Evolutionary conservation across 2,888 invertebrate species (phyloP).

Genomic region (Apodemia zela): DNA sequence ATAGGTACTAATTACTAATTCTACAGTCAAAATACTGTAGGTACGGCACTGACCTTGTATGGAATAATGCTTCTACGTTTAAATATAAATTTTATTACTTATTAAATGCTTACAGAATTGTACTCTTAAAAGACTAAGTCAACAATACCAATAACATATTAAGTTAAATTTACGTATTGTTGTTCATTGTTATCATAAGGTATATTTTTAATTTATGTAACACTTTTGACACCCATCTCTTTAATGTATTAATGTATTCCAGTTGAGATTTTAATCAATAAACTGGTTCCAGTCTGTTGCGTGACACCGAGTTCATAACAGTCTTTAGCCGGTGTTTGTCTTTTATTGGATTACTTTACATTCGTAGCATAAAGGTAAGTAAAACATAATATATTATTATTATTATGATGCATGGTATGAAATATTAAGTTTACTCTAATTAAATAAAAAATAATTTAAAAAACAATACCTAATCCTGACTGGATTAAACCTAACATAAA

Average conservation of each 20-base stretch:
- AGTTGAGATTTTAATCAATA: background rate
- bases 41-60: too few relatives aligned
- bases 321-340: background rate
- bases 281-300: conserved; percentile 4
- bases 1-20: too few relatives aligned
- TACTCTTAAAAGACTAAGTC: background rate
- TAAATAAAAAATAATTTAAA: too few relatives aligned
- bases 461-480: too few relatives aligned
- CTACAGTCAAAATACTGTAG: too few relatives aligned
- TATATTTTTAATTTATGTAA: background rate
- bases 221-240: background rate
- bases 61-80: too few relatives aligned
- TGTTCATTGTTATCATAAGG: background rate
- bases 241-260: conserved; percentile 4
- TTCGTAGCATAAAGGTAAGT: too few relatives aligned
- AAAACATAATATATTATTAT: too few relatives aligned
- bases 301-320: background rate
- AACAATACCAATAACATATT: background rate
- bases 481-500: too few relatives aligned
- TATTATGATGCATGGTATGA: too few relatives aligned
- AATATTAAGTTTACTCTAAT: too few relatives aligned
- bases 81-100: too few relatives aligned
- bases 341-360: background rate
- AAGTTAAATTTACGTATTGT: background rate
- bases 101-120: background rate